Percentiles rank a stretch among this genome's conserved stretches.
Evolutionary conservation across 2,113 vertebrate species (phyloP).

Genomic region (Megalops atlanticus): DNA sequence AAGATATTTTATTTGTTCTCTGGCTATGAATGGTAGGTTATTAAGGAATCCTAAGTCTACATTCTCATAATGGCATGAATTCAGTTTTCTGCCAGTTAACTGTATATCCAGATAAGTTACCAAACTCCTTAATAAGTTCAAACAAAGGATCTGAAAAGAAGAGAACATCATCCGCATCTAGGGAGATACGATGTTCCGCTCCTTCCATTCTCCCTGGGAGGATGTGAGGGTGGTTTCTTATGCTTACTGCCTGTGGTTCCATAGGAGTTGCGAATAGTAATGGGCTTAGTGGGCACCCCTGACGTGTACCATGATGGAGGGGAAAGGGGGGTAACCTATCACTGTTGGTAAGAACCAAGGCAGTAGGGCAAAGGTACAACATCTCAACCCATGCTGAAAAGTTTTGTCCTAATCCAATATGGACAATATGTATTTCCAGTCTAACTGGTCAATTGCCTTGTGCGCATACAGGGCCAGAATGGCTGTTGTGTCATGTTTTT

Average conservation of each 20-base stretch:
- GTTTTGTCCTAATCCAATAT: no score
- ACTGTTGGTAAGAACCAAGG: conserved; percentile 23
- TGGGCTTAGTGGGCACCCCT: conserved; percentile 19
- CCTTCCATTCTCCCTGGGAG: not conserved
- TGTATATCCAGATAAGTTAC: not conserved
- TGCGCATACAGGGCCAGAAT: no score
- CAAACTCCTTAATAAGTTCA: not conserved
- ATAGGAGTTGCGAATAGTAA: conserved; percentile 26
- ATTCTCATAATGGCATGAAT: not conserved
- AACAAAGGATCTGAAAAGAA: not conserved
- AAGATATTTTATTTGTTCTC: conserved; percentile 25
- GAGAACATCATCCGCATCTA: conserved; percentile 12
- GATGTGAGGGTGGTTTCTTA: conserved; percentile 12
- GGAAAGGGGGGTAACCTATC: conserved; percentile 9
- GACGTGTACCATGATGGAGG: not conserved
- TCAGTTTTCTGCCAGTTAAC: conserved; percentile 24
- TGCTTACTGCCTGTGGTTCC: conserved; percentile 21
- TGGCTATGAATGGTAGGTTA: conserved; percentile 21
- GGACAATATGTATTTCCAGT: no score
- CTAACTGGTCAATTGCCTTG: no score
- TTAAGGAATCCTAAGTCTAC: not conserved
- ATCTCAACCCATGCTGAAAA: not conserved
- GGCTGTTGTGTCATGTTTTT: no score
- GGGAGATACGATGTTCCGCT: conserved; percentile 1
- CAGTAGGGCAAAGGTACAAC: not conserved